phyloP scores from a whole-genome alignment of 2,113 vertebrate species.

The Cercocebus atys region DNA sequence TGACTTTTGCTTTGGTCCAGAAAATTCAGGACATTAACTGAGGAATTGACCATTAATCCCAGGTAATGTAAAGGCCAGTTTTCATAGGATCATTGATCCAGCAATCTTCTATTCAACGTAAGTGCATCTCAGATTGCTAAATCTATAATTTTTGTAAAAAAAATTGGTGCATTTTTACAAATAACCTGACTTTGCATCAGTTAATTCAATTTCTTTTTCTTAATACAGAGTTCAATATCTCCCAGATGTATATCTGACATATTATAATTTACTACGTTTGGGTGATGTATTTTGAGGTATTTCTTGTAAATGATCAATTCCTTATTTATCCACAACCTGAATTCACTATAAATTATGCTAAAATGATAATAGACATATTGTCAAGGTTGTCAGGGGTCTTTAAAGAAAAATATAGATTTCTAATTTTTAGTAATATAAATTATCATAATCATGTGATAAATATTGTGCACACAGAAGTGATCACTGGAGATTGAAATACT shows the following conservation, averaged over 20 bases:
- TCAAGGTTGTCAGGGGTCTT: not conserved
- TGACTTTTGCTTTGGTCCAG: conserved; percentile 30
- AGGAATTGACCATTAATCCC: conserved; percentile 61
- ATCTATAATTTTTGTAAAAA: not conserved
- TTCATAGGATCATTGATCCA: conserved; percentile 65
- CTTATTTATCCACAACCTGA: not conserved
- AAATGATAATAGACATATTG: not conserved
- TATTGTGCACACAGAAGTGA: not conserved
- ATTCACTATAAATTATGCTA: not conserved
- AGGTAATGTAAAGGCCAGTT: conserved; percentile 34
- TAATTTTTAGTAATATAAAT: not conserved
- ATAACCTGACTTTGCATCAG: not conserved
- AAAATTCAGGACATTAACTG: conserved; percentile 53
- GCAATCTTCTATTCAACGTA: conserved; percentile 59
- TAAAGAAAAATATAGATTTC: not conserved
- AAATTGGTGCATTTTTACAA: not conserved
- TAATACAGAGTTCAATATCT: not conserved
- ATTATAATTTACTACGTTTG: not conserved
- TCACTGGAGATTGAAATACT: not conserved
- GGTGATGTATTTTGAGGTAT: not conserved
- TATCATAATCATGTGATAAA: not conserved
- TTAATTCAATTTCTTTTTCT: not conserved
- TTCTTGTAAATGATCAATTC: not conserved
- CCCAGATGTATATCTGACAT: not conserved
- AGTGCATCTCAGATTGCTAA: not conserved